Conservation (phyloP, 1,140 invertebrate species). For the Parasteatoda tepidariorum region DNA sequence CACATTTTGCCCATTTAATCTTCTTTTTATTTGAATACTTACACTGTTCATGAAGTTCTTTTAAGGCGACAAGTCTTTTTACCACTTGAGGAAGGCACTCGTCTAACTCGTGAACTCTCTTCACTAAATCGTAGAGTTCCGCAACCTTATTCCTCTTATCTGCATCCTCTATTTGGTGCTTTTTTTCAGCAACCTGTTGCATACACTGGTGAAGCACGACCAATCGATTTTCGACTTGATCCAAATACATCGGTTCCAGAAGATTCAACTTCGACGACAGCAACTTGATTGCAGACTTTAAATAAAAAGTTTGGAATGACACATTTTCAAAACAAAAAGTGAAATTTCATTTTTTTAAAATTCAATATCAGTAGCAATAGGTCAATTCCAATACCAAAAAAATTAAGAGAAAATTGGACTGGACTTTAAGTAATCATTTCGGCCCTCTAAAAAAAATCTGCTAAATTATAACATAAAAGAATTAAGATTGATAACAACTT, state of each 20-base stretch:
- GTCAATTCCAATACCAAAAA: not conserved
- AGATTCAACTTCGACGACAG: conserved; percentile 81
- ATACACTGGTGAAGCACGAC: conserved; percentile 80
- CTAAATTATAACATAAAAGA: too few relatives aligned
- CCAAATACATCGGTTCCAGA: conserved; percentile 83
- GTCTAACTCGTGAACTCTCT: conserved; percentile 83
- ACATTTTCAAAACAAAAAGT: not conserved
- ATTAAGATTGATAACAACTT: too few relatives aligned
- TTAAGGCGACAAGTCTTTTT: conserved; percentile 83
- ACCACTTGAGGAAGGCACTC: conserved; percentile 83
- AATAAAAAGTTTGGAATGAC: not conserved
- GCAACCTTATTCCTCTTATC: conserved; percentile 83
- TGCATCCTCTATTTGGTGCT: conserved; percentile 76
- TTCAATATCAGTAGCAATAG: not conserved
- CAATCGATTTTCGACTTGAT: conserved; percentile 83
- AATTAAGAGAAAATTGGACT: not conserved
- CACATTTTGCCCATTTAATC: not conserved
- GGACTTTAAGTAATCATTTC: not conserved
- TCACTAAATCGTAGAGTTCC: conserved; percentile 87
- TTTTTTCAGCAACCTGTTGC: conserved; percentile 79
- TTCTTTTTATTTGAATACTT: conserved; percentile 58
- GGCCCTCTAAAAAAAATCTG: too few relatives aligned
- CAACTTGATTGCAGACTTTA: conserved; percentile 77
- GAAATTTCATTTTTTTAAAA: too few relatives aligned
- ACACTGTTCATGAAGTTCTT: conserved; percentile 91